phyloP scores from a whole-genome alignment of 2,113 vertebrate genomes.

The Andinoacara biseriatus region DNA sequence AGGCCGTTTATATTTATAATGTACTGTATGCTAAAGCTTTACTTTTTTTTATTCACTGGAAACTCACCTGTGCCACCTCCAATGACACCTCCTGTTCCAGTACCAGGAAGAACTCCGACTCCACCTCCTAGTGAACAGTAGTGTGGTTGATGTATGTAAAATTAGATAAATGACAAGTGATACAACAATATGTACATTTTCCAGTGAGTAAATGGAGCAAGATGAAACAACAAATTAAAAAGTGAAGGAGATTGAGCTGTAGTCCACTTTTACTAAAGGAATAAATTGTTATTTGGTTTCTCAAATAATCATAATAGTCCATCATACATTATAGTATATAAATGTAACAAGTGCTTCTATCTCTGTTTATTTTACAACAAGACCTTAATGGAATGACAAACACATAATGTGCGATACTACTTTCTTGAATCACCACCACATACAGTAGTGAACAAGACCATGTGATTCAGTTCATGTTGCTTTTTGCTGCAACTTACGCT shows the following conservation, averaged over 20 bases:
- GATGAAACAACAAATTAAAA: background rate
- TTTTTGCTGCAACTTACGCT: background rate
- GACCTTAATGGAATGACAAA: background rate
- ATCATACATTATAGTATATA: background rate
- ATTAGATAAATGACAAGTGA: background rate
- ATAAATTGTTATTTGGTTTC: background rate
- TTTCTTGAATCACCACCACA: background rate
- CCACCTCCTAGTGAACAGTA: constrained; percentile 40
- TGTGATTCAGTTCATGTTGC: background rate
- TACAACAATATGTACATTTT: background rate
- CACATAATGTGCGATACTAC: background rate
- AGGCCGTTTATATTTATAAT: background rate
- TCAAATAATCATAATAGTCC: background rate
- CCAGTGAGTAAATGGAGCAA: background rate
- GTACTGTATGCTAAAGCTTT: background rate
- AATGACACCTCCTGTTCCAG: constrained; percentile 43
- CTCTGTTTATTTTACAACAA: background rate
- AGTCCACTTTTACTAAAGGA: background rate
- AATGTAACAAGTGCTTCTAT: background rate
- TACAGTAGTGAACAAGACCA: background rate
- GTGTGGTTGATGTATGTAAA: background rate
- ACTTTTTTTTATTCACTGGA: background rate
- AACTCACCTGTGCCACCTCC: constrained; percentile 52
- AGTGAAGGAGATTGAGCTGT: background rate
- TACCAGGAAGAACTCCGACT: constrained; percentile 30